Percentiles rank a stretch among this genome's conserved stretches.
phyloP scores from a whole-genome alignment of 2,888 invertebrate genomes.

The Heteropelma amictum region DNA sequence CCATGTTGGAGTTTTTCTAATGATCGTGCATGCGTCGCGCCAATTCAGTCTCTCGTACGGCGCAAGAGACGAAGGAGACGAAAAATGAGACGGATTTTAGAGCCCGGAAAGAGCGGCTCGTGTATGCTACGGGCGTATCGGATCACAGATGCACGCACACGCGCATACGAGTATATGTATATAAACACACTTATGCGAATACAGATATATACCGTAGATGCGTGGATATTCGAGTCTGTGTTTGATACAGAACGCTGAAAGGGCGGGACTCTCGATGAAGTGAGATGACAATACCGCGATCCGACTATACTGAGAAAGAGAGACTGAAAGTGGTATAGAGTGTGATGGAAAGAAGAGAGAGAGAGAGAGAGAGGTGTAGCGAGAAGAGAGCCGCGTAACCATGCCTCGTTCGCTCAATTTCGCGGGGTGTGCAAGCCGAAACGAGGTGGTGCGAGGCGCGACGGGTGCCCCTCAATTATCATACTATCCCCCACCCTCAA shows the following conservation, averaged over 20 bases:
- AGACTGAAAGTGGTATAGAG: constrained; percentile 35
- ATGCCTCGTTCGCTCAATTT: constrained; percentile 71
- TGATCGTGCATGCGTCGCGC: background rate
- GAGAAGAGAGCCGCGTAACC: constrained; percentile 62
- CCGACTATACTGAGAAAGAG: background rate
- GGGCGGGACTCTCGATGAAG: constrained; percentile 35
- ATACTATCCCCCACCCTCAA: constrained; percentile 43
- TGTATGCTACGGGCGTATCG: background rate
- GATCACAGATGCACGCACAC: background rate
- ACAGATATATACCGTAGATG: no score
- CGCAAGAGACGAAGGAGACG: background rate
- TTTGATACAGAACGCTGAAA: constrained; percentile 32
- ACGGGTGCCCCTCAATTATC: constrained; percentile 71
- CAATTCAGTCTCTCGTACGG: background rate
- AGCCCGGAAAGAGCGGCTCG: constrained; percentile 23
- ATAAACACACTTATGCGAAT: background rate
- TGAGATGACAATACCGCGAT: constrained; percentile 14
- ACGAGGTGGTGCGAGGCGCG: constrained; percentile 67
- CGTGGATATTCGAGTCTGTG: background rate
- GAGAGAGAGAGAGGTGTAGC: constrained; percentile 62
- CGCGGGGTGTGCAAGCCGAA: constrained; percentile 66
- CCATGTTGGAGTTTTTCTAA: background rate
- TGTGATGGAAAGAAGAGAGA: constrained; percentile 61
- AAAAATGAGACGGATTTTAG: constrained; percentile 2
- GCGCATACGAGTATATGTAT: background rate